phyloP scores from a whole-genome alignment of 92 coral and sea anemone genomes.

The Epizoanthus illoricatus region DNA sequence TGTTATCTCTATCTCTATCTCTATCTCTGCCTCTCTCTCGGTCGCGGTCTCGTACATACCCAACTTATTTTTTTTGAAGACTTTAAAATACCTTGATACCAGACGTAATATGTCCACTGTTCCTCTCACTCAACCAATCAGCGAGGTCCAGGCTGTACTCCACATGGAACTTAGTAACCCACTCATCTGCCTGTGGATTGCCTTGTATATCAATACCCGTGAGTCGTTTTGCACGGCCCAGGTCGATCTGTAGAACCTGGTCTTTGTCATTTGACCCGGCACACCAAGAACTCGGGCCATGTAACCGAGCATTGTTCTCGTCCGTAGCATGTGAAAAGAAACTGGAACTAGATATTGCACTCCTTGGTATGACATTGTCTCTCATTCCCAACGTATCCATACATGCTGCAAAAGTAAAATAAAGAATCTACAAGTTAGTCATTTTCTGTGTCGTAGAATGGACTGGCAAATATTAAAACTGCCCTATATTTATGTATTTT shows the following conservation, averaged over 20 bases:
- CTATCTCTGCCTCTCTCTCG: background rate
- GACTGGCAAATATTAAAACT: no score
- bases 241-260: slow-evolving; percentile 12
- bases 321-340: background rate
- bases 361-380: background rate
- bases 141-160: background rate
- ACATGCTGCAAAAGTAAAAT: slow-evolving; percentile 3
- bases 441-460: no score
- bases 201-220: slow-evolving; percentile 19
- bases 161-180: slow-evolving; percentile 3
- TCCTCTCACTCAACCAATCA: slow-evolving; percentile 22
- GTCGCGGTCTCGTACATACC: background rate
- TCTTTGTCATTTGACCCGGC: background rate
- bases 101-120: background rate
- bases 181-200: slow-evolving; percentile 18
- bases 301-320: background rate
- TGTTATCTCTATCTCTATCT: background rate
- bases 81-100: slow-evolving; percentile 11
- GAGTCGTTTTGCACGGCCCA: slow-evolving; percentile 3
- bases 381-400: slow-evolving; percentile 7
- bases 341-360: slow-evolving; percentile 7
- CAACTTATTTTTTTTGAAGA: background rate
- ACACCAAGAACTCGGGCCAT: slow-evolving; percentile 5
- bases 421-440: background rate
- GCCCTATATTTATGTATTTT: no score